phyloP scores from a whole-genome alignment of 2,113 vertebrate species.

The Apodemus speciosus region DNA sequence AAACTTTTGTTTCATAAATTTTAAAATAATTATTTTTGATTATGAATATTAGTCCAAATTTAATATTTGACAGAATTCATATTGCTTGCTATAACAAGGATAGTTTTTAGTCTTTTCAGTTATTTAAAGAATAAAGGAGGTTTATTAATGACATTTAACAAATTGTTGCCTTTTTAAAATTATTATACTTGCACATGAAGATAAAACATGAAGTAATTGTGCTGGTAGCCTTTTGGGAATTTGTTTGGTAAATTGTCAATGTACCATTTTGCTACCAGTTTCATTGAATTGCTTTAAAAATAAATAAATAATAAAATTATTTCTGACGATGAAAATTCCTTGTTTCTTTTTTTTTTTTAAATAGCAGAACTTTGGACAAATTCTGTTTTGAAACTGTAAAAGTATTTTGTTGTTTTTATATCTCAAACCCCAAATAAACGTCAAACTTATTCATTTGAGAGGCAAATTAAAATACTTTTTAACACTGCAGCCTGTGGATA shows the following conservation, averaged over 20 bases:
- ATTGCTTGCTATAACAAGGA: slow-evolving; percentile 67
- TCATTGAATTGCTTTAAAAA: slow-evolving; percentile 70
- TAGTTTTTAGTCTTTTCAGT: slow-evolving; percentile 68
- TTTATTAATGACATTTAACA: slow-evolving; percentile 71
- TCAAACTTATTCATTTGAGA: not conserved
- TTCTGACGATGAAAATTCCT: slow-evolving; percentile 64
- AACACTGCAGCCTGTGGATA: not conserved
- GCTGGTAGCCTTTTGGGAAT: slow-evolving; percentile 20
- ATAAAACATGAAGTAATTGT: slow-evolving; percentile 26
- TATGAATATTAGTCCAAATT: slow-evolving; percentile 65
- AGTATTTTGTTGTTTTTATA: not conserved
- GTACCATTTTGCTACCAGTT: slow-evolving; percentile 78
- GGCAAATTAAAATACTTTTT: not conserved
- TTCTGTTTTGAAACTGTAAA: not conserved
- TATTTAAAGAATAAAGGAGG: slow-evolving; percentile 65
- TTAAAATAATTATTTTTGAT: slow-evolving; percentile 76
- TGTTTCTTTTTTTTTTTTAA: slow-evolving; percentile 1
- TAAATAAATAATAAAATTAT: slow-evolving; percentile 76
- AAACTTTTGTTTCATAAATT: slow-evolving; percentile 62
- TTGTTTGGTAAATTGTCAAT: slow-evolving; percentile 53
- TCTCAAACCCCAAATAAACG: not conserved
- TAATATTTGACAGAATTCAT: slow-evolving; percentile 65
- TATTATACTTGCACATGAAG: slow-evolving; percentile 63
- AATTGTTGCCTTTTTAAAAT: slow-evolving; percentile 72
- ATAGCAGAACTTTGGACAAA: not conserved